phyloP scores from a whole-genome alignment of 2,888 invertebrate genomes.

The Euzetes globulus region DNA sequence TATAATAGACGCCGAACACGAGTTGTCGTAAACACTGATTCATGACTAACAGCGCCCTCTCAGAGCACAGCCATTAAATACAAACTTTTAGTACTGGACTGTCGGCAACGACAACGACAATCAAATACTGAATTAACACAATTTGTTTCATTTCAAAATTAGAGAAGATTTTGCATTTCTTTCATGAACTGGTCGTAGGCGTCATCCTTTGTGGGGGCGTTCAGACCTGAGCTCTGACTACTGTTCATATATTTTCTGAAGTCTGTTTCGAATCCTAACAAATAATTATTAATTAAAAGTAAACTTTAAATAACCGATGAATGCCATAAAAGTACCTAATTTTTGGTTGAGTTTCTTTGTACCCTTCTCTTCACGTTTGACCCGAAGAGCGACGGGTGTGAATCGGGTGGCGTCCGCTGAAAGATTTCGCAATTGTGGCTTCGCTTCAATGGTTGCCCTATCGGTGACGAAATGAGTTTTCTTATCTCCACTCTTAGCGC shows the following conservation, averaged over 20 bases:
- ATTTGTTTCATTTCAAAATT: slow-evolving; percentile 40
- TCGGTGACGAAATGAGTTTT: slow-evolving; percentile 37
- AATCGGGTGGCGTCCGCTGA: slow-evolving; percentile 92
- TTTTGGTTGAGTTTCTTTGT: slow-evolving; percentile 37
- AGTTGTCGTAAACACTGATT: background rate
- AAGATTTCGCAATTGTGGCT: slow-evolving; percentile 88
- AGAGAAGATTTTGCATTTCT: slow-evolving; percentile 91
- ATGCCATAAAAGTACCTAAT: slow-evolving; percentile 15
- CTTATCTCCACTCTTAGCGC: slow-evolving; percentile 44
- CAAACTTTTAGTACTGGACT: background rate
- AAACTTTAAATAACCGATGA: background rate
- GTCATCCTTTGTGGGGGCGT: slow-evolving; percentile 77
- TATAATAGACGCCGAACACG: slow-evolving; percentile 18
- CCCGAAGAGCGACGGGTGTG: slow-evolving; percentile 81
- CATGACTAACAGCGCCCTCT: background rate
- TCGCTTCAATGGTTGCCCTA: slow-evolving; percentile 79
- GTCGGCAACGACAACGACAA: background rate
- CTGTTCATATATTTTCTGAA: slow-evolving; percentile 20
- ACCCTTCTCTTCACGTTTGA: slow-evolving; percentile 71
- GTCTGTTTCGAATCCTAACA: slow-evolving; percentile 23
- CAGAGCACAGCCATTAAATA: background rate
- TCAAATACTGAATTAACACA: background rate
- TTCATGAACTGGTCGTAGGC: slow-evolving; percentile 98
- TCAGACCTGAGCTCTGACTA: background rate
- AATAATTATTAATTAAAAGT: background rate